Conservation (phyloP, 2,113 vertebrate species). For the Stictonetta naevosa region DNA sequence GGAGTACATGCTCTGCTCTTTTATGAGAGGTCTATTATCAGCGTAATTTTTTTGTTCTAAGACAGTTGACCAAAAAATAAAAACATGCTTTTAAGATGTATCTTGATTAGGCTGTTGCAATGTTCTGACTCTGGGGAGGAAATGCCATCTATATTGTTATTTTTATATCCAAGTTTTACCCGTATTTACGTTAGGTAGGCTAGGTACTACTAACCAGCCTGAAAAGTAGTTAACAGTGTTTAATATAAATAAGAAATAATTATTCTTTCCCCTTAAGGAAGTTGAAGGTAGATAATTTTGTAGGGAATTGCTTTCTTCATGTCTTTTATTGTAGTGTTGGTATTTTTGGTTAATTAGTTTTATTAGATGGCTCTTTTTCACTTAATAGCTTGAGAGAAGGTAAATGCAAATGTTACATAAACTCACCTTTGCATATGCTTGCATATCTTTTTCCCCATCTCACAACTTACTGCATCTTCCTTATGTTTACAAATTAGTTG, state of each 20-base stretch:
- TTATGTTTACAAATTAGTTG: background rate
- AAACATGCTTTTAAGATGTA: background rate
- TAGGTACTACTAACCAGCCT: background rate
- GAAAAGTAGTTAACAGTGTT: background rate
- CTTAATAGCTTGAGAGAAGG: background rate
- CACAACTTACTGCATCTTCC: background rate
- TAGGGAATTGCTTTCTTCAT: background rate
- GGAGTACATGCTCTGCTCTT: background rate
- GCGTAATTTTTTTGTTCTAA: background rate
- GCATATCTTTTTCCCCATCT: background rate
- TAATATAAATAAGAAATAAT: background rate
- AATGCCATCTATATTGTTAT: background rate
- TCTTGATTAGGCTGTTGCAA: background rate
- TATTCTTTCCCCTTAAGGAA: background rate
- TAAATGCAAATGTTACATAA: background rate
- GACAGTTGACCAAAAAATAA: background rate
- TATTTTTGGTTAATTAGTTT: background rate
- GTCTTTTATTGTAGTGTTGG: background rate
- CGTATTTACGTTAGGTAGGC: background rate
- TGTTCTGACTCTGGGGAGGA: background rate
- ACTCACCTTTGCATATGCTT: background rate
- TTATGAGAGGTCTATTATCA: background rate
- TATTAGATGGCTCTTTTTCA: background rate
- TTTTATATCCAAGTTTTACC: background rate
- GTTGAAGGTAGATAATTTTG: background rate